Evolutionary conservation across 2,797 vertebrate species (phyloP), one percentile per base, ranked within the genome.

Genomic region (Kryptopterus vitreolus): DNA sequence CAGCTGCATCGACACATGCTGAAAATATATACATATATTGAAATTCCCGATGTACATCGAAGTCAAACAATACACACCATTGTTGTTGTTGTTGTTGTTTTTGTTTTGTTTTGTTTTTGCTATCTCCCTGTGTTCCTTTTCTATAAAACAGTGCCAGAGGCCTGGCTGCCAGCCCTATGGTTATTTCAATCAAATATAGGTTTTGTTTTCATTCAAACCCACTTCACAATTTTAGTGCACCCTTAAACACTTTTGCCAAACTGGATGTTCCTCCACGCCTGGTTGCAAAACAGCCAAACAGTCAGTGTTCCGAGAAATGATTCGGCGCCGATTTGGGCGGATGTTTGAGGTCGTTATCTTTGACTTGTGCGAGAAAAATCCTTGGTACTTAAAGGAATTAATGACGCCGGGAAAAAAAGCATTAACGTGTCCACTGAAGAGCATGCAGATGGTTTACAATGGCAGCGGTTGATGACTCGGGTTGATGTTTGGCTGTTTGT

Each of bases 51-150:
- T 9, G 22, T 3, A n/a, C n/a, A n/a, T n/a, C n/a, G n/a, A n/a
- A n/a, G n/a, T 35, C 3, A 53, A 33, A 55, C 16, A 38, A 10
- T 35, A 29, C 53, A 24, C 75, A 46, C 61, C 43, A 38, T 20
- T 29, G 31, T 71, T 79, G 63, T 68, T 52, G 46, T 76, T 58
- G 58, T 58, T 50, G 9, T 50, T 10, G 50, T 33, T 70, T 62
- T 61, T 52, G 58, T 43, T 48, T 10, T n/a, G n/a, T n/a, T n/a
- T n/a, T n/a, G n/a, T n/a, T n/a, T n/a, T n/a, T n/a, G n/a, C 33
- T n/a, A 20, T n/a, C 33, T 11, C 16, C 38, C 63, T 70, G 22
- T n/a, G 52, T 58, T 48, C 46, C 22, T 20, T 80, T 29, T 66
- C 38, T 43, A 43, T 10, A 43, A 43, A 43, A n/a, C n/a, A n/a